A percentile compares a stretch with the other conserved stretches of the same genome.
Conservation (phyloP, 1,140 invertebrate species). For the Gryllus bimaculatus region DNA sequence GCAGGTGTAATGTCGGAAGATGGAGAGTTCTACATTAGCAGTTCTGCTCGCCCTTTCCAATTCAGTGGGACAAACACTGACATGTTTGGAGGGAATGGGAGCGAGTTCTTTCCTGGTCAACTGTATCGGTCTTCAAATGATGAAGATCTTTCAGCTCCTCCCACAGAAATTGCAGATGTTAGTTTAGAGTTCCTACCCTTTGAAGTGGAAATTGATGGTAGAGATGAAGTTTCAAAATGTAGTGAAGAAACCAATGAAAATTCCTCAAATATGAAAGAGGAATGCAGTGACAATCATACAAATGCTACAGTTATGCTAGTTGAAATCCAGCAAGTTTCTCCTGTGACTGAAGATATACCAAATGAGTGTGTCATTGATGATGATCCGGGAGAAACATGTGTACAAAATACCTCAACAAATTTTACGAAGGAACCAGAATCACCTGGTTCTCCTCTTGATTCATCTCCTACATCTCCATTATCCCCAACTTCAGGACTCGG, state of each 20-base stretch:
- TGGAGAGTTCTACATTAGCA: constrained; percentile 43
- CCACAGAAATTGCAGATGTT: not conserved
- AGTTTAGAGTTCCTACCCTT: not conserved
- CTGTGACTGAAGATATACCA: not conserved
- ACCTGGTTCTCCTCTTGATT: not conserved
- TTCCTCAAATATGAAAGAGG: not conserved
- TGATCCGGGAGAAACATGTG: not conserved
- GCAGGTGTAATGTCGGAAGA: constrained; percentile 27
- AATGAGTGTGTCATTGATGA: not conserved
- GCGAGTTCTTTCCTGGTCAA: constrained; percentile 60
- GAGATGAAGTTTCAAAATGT: not conserved
- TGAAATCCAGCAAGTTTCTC: not conserved
- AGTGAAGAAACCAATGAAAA: not conserved
- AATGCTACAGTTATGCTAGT: no score
- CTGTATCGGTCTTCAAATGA: not conserved
- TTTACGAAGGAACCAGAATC: not conserved
- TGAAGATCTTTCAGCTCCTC: constrained; percentile 28
- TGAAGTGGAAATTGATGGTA: not conserved
- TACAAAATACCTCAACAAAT: not conserved
- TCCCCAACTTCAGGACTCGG: constrained; percentile 40
- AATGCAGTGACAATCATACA: no score
- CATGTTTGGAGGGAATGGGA: constrained; percentile 30
- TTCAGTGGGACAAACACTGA: constrained; percentile 44
- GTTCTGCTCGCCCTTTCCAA: constrained; percentile 54
- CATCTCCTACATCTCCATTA: not conserved